Base-by-base conservation (phyloP, 2,888 invertebrate genomes). In the Nephrotoma appendiculata region DNA sequence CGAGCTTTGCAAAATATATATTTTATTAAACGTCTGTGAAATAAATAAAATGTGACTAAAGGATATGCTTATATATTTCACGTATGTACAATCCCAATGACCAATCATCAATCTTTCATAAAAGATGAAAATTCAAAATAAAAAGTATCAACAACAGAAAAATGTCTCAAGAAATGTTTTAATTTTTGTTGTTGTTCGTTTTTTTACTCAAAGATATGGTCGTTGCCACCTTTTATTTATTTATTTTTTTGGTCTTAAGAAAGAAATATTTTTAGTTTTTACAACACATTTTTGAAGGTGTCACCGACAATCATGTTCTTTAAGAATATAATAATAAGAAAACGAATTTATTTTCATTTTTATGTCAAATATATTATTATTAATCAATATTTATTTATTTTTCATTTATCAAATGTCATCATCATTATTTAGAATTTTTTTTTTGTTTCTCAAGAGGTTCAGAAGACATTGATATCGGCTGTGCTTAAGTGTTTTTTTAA, bases 61-160 rank as follows among this genome's bases (percentile, higher is more conserved):
- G 71, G 31, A 71, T 71, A 31, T 71, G 71, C 71, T 84, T 42
- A 42, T 42, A 84, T 84, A 42, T 84, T 42, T 42, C 31, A 31
- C 31, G 6, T 71, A 52, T 15, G 15, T 15, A 52, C 5, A 52
- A 52, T 52, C 15, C 71, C 71, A 71, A 71, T 84, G 84, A 84
- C 84, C 84, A 84, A 84, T 84, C 84, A 84, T 84, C 84, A 84
- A 84, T 84, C 84, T 43, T 84, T 84, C 84, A 84, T 84, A 43
- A 84, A 84, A 41, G 84, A 84, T n/a, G 42, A 42, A 84, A 41
- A 84, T 84, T 48, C 48, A 42, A 84, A 43, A 41, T n/a, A 84
- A 42, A 42, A n/a, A 84, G 42, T 41, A 48, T 11, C 43, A 84
- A 84, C 43, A 84, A 42, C 41, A 84, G 84, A 84, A 84, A 84